Base-by-base conservation (phyloP, 2,888 invertebrate genomes). In the Synanthedon vespiformis region DNA sequence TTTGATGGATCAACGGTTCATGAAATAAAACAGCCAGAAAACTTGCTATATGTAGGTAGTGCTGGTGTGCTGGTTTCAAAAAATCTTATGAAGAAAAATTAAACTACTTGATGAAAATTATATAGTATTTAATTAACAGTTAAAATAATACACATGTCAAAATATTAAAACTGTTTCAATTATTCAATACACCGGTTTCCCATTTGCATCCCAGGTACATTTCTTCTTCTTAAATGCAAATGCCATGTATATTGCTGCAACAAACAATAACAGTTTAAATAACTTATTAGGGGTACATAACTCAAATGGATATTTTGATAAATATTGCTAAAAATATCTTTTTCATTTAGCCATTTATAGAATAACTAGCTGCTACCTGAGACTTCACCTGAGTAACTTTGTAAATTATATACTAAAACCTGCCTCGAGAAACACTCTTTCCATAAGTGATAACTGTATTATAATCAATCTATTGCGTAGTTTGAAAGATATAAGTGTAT, bases 201-300 rank as follows among this genome's bases (percentile, higher is more conserved):
- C 92, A 66, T 91, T 89, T 4, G 83, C 68, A 63, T 91, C 91
- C 90, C 90, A 91, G 16, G 88, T 86, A 56, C 88, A 88, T 72
- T 92, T 92, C 61, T 90, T 89, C 78, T 96, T 96, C 80, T 92
- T 91, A 72, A 96, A 96, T 51, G 91, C 94, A 88, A 95, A 95
- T 8, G 93, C 92, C 70, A 93, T 88, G 74, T 96, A 96, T 41
- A 96, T 76, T 52, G 93, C 94, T 94, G 80, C 60, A 92, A 91
- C 48, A 18, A 48, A 48, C 13, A 14, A n/a, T 0, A 44, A 44
- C n/a, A 10, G 13, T n/a, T 44, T n/a, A n/a, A 52, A 44, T 52
- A 47, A 13, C 41, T 54, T 49, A 49, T 16, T 10, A 40, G 51
- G 34, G 50, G 16, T 41, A 13, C 41, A 52, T 52, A 12, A 22